A percentile compares a stretch with the other conserved stretches of the same genome.
Conservation (phyloP, 2,113 vertebrate species). For the Poicephalus meyeri region DNA sequence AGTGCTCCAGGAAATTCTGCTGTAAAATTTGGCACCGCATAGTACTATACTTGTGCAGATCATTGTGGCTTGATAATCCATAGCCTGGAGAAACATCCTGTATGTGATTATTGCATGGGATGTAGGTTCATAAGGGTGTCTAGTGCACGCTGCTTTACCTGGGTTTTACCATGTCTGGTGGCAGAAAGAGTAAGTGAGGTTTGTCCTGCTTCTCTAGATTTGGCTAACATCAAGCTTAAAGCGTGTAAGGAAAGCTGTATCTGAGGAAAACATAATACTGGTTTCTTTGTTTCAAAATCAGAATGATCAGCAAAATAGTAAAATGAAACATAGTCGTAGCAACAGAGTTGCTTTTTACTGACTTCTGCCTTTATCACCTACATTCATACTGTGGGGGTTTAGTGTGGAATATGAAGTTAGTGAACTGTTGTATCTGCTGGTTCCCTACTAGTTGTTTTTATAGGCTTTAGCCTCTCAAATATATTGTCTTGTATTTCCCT, state of each 20-base stretch:
- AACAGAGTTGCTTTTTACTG: neutral
- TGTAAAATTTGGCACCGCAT: neutral
- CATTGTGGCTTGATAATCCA: neutral
- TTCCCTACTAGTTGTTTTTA: neutral
- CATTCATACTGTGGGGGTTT: neutral
- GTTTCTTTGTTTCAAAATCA: neutral
- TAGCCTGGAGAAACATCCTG: neutral
- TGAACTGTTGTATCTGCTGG: neutral
- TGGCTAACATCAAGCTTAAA: neutral
- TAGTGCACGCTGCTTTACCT: neutral
- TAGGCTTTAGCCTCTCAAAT: neutral
- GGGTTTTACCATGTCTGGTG: neutral
- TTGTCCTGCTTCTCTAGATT: neutral
- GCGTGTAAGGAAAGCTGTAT: neutral
- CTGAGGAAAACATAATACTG: neutral
- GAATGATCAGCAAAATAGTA: neutral
- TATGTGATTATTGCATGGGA: neutral
- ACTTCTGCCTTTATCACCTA: neutral
- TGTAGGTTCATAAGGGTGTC: neutral
- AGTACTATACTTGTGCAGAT: neutral
- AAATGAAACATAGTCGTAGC: neutral
- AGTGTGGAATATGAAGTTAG: neutral
- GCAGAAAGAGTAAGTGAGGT: neutral
- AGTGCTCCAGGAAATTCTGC: neutral
- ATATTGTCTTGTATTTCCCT: neutral